Conservation (phyloP, 2,797 vertebrate species). For the Perodicticus potto region DNA sequence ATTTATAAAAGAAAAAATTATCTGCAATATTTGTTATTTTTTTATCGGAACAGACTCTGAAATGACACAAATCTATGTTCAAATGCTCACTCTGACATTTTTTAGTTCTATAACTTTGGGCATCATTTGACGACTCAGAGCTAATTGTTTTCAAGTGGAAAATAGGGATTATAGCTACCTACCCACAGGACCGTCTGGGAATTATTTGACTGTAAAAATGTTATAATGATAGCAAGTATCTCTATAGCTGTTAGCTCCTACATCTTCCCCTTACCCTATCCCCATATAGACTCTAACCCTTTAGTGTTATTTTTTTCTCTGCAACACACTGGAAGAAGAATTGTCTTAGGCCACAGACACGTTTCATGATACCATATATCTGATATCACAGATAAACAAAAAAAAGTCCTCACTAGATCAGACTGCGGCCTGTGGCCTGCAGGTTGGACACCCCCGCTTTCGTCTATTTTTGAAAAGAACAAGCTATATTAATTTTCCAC, state of each 20-base stretch:
- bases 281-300: background rate
- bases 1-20: background rate
- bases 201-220: background rate
- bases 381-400: no score
- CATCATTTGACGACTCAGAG: background rate
- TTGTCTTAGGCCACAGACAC: no score
- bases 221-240: background rate
- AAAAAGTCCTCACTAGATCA: no score
- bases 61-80: background rate
- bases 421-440: no score
- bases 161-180: background rate
- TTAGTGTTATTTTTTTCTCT: background rate
- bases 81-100: background rate
- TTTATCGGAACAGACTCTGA: constrained; percentile 5
- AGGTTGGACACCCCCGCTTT: no score
- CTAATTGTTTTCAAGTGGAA: background rate
- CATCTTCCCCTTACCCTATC: background rate
- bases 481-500: background rate
- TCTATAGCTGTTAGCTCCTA: background rate
- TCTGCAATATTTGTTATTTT: background rate
- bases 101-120: background rate
- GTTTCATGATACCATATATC: no score
- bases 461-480: constrained; percentile 12
- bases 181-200: background rate
- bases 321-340: no score